These are phyloP conservation scores for Rhabdomys dilectus DNA, from an alignment of 2,113 vertebrate species.

Conservation along the genomic window DNA sequence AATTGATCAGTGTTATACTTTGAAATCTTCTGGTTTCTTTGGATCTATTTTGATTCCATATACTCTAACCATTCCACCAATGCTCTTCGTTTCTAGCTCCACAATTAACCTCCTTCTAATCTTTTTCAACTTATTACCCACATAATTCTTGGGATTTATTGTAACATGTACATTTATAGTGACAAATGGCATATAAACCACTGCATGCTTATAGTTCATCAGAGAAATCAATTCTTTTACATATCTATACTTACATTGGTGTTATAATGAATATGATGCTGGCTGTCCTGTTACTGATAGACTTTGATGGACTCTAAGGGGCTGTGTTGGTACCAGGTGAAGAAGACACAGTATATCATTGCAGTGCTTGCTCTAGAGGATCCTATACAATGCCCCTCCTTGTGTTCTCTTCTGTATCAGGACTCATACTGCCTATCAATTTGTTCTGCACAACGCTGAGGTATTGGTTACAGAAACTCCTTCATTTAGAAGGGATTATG, in stretches of 20 bases:
- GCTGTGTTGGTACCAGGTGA: neutral
- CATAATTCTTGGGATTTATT: neutral
- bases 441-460: neutral
- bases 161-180: neutral
- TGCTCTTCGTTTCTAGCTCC: neutral
- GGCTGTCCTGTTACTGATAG: neutral
- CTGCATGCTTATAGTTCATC: neutral
- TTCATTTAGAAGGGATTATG: neutral
- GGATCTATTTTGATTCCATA: neutral
- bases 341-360: neutral
- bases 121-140: slow-evolving; percentile 65
- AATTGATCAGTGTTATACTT: neutral
- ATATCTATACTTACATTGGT: neutral
- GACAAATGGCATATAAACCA: neutral
- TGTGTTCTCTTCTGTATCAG: neutral
- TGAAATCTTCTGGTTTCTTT: neutral
- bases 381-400: neutral
- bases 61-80: neutral
- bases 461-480: neutral
- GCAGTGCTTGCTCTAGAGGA: neutral
- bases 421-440: neutral
- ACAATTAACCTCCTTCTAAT: no score
- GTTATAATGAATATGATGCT: neutral
- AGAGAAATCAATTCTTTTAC: neutral
- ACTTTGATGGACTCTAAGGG: neutral